Evolutionary conservation across 2,113 vertebrate species (phyloP), one percentile per base, ranked within the genome.

Genomic region (Lepus europaeus): DNA sequence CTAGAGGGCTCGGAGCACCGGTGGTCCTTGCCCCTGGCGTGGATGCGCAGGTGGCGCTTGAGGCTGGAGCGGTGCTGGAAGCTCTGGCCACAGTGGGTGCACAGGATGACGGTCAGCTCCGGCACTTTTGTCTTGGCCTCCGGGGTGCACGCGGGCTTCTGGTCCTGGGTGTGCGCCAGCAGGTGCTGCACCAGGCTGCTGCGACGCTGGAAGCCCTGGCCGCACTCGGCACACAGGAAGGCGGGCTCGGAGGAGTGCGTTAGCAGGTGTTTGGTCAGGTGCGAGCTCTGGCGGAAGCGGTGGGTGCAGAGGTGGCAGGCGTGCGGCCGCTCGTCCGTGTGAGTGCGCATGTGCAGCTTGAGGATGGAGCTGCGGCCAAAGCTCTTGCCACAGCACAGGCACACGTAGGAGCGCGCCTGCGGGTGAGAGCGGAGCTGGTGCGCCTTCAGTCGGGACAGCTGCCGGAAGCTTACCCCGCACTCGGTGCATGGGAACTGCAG

Each of bases 301-400:
- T 94, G 94, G 72, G 61, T 72, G 49, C 97, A 98, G 3, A 97
- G 53, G 49, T 97, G 96, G 84, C 97, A 98, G 79, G 85, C 87
- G 9, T 98, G 94, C 0, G 97, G 97, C 8, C 96, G 83, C 81
- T 98, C 97, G 1, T 96, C 97, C 0, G 97, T 97, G 96, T 98
- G 97, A 5, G 94, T 98, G 53, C 97, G 96, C 96, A 96, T 90
- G 91, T 98, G 97, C 92, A 97, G 94, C 88, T 97, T 97, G 66
- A 98, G 97, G 89, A 97, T 96, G 93, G 97, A 97, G 45, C 95
- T 93, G 31, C 96, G 96, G 66, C 94, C 96, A 12, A 98, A 98
- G 59, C 33, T 89, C 92, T 98, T 97, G 0, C 96, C 97, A 10
- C 97, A 97, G 69, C 94, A 77, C 16, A 31, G 61, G 79, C 97